Base-by-base conservation (phyloP, 2,113 vertebrate species). In the Morone chrysops region DNA sequence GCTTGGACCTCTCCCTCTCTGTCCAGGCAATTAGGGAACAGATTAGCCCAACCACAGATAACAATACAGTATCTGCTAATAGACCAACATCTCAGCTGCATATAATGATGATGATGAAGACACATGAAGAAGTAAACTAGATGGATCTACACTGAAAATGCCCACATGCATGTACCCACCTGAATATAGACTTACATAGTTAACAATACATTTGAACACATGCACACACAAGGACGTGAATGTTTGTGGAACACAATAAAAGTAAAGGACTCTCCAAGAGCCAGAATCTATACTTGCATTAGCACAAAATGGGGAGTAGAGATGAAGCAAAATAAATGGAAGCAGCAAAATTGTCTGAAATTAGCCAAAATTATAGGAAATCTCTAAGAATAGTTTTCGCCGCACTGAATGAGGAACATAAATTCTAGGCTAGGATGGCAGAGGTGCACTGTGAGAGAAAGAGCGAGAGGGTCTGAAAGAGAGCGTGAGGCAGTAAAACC, bases 1-100 rank as follows among this genome's bases (percentile, higher is more conserved):
- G 84, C 82, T 66, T 79, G 92, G 89, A 87, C 89, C 82, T 82
- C 88, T 91, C 80, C 73, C 87, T 70, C 82, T 89, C 89, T 87
- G 81, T 90, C 86, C 86, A 86, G 75, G 73, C 78, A 87, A 94
- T 92, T 90, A 92, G 85, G 78, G 47, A 84, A 61, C 68, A 68
- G 82, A 92, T 89, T 84, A 84, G 78, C 75, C 80, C 45, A 38
- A 76, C 84, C 69, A 40, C 61, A 84, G 74, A 81, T 57, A 79
- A 87, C 76, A 68, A 87, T 83, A 82, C 74, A 70, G 70, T 70
- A 41, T 70, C 47, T 20, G 61, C 65, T 82, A 78, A 81, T 78
- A 82, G 66, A 51, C 77, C 69, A 68, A 72, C 80, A 85, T 71
- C 68, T 84, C 75, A 59, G 84, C 75, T 59, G 81, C 82, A 41